Base-by-base conservation (phyloP, 2,113 vertebrate genomes). In the Bothrops jararaca region DNA sequence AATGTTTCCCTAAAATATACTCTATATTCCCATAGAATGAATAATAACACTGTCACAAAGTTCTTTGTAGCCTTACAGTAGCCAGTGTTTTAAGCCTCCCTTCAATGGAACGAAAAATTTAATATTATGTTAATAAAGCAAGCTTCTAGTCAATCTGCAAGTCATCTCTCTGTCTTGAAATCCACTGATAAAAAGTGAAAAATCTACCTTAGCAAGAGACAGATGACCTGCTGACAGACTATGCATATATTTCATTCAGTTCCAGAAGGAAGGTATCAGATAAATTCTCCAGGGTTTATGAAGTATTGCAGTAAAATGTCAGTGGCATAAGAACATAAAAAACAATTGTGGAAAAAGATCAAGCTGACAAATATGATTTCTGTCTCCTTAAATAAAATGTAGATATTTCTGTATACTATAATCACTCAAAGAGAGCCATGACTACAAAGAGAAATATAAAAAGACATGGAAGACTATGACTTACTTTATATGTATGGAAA, bases 201-300 rank as follows among this genome's bases (percentile, higher is more conserved):
- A 96, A 96, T 97, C 95, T 96, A 96, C 95, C 95, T 96, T 97
- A 96, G 96, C 96, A 97, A 96, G 92, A 96, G 96, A 96, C 95
- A 96, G 95, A 96, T 96, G 96, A 97, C 96, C 97, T 95, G 96
- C 93, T 96, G 96, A 96, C 95, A 97, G 96, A 91, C 95, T 96
- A 95, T 95, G 94, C 96, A 96, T 94, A 95, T 97, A 95, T 95
- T 96, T 96, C 93, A 95, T 95, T 96, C 0, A 0, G 94, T 96
- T 97, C 92, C 91, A 95, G 92, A 92, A 95, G 92, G 91, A 94
- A 94, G 89, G 92, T 94, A 94, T 96, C 89, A 93, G 95, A 93
- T 96, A 94, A 95, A 93, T 96, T 96, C 94, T 96, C 74, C 39
- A 90, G 89, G 57, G 60, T 94, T 94, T 96, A 95, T 95, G 92